These are phyloP conservation scores for Helogale parvula DNA, from an alignment of 2,113 vertebrate genomes.

Conservation along the genomic window DNA sequence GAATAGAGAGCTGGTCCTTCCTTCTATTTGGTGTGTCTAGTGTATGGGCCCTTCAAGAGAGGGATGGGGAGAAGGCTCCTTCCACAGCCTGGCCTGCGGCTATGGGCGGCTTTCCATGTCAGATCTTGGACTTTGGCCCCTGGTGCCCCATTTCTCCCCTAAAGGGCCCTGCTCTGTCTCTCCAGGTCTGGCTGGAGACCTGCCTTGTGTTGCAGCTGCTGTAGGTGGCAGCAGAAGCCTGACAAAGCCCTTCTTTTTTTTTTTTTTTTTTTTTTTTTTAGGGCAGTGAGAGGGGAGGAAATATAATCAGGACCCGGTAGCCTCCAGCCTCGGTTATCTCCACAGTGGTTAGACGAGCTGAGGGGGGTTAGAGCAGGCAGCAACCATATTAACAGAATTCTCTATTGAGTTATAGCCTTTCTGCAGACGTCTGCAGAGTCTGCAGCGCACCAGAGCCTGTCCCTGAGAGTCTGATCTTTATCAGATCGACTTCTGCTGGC, in stretches of 20 bases:
- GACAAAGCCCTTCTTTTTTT: conserved; percentile 63
- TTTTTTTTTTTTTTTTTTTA: not conserved
- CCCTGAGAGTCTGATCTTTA: not conserved
- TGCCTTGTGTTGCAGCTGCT: conserved; percentile 75
- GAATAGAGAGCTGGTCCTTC: not conserved
- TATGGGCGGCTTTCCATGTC: fast-evolving
- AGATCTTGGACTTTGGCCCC: not conserved
- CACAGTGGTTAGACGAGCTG: conserved; percentile 26
- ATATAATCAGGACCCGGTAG: conserved; percentile 18
- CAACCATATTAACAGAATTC: conserved; percentile 59
- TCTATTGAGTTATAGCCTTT: conserved; percentile 62
- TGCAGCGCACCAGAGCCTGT: not conserved
- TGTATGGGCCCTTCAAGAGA: not conserved
- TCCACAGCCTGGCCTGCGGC: too few species aligned
- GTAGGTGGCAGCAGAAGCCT: conserved; percentile 88
- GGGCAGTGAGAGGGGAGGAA: not conserved
- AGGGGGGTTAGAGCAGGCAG: conserved; percentile 53
- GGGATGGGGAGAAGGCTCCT: not conserved
- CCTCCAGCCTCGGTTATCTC: conserved; percentile 47
- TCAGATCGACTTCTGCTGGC: not conserved
- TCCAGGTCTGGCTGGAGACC: conserved; percentile 63
- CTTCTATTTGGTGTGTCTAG: too few species aligned
- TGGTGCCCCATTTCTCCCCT: not conserved
- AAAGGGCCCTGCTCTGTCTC: not conserved
- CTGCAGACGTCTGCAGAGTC: not conserved